phyloP scores from a whole-genome alignment of 2,113 vertebrate genomes.

The Atractosteus spatula region DNA sequence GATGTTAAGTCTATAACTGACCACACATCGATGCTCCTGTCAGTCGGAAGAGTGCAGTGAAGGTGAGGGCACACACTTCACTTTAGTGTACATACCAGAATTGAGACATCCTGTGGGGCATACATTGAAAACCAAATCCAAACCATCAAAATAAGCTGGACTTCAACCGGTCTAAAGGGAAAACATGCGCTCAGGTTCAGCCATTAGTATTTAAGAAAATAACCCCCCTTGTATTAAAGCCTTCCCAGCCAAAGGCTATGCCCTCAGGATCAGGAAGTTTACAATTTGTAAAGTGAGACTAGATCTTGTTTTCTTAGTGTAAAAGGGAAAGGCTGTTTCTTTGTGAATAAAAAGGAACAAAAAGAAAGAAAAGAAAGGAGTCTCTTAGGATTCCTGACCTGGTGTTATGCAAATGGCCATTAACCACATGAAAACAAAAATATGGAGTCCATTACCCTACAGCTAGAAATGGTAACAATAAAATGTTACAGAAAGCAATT shows the following conservation, averaged over 20 bases:
- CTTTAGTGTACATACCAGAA: too few species aligned
- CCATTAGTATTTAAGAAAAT: too few species aligned
- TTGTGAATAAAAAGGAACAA: conserved; percentile 29
- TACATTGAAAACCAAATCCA: too few species aligned
- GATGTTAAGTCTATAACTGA: too few species aligned
- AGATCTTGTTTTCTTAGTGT: conserved; percentile 31
- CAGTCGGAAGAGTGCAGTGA: too few species aligned
- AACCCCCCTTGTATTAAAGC: too few species aligned
- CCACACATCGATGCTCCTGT: too few species aligned
- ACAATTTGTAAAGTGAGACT: conserved; percentile 13
- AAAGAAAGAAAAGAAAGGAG: conserved; percentile 18
- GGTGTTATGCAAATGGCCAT: conserved; percentile 20
- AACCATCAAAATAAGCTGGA: too few species aligned
- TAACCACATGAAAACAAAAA: conserved; percentile 10
- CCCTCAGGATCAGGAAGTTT: conserved; percentile 34
- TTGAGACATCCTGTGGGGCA: too few species aligned
- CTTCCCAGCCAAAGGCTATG: conserved; percentile 9
- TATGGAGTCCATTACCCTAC: conserved; percentile 7
- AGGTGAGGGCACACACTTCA: too few species aligned
- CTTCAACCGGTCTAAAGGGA: too few species aligned
- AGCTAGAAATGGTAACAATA: conserved; percentile 21
- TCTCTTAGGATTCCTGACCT: conserved; percentile 27
- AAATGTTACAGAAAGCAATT: conserved; percentile 28
- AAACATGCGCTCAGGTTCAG: too few species aligned
- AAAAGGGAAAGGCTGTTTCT: conserved; percentile 33